Conservation (phyloP, 1,140 invertebrate species). For the Drosophila albomicans region DNA sequence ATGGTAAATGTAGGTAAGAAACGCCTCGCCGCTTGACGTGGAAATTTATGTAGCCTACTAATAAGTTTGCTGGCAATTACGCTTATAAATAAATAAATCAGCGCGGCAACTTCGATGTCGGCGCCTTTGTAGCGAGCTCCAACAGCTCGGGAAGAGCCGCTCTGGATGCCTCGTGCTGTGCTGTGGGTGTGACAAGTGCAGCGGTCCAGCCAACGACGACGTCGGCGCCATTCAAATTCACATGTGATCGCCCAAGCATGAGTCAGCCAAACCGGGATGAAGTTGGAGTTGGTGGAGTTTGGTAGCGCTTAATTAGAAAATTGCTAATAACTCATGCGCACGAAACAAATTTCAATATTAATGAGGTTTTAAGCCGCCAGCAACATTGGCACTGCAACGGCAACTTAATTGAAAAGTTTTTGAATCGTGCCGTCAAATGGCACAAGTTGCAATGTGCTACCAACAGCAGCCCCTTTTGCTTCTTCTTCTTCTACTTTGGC, state of each 20-base stretch:
- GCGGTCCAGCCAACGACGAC: conserved; percentile 24
- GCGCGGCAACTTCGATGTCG: conserved; percentile 55
- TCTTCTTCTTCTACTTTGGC: conserved; percentile 5
- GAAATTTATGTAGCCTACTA: conserved; percentile 56
- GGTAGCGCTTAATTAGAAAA: conserved; percentile 77
- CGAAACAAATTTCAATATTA: conserved; percentile 83
- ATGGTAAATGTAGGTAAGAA: conserved; percentile 8
- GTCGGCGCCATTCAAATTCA: conserved; percentile 66
- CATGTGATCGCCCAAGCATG: conserved; percentile 78
- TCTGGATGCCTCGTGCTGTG: conserved; percentile 50
- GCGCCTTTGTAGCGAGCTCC: conserved; percentile 42
- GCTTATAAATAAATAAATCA: conserved; percentile 83
- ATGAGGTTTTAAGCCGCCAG: conserved; percentile 75
- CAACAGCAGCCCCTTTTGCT: neutral
- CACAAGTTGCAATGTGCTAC: neutral
- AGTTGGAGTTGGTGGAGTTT: conserved; percentile 13
- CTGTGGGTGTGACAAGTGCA: conserved; percentile 73
- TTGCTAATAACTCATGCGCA: conserved; percentile 84
- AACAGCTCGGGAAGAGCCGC: neutral
- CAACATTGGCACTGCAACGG: conserved; percentile 34
- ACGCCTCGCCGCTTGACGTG: conserved; percentile 30
- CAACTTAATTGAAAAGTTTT: conserved; percentile 76
- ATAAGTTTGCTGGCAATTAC: conserved; percentile 70
- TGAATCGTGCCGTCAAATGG: conserved; percentile 55
- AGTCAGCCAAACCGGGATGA: conserved; percentile 30